Conservation (phyloP, 1,140 invertebrate genomes). For the Philaenus spumarius region DNA sequence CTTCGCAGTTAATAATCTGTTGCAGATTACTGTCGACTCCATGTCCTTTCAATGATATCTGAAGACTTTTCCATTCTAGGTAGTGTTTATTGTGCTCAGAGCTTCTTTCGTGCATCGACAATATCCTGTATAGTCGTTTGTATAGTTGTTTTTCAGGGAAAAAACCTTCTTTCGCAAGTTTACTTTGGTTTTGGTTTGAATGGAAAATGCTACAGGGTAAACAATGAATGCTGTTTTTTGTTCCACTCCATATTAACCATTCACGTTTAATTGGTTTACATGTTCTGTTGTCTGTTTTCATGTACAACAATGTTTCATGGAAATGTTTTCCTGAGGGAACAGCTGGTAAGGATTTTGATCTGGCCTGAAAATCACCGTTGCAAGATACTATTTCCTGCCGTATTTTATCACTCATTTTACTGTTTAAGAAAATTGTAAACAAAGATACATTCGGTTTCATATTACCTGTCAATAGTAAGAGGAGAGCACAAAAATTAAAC, state of each 20-base stretch:
- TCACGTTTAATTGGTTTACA: constrained; percentile 6
- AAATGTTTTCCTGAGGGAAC: constrained; percentile 5
- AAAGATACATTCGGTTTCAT: too few relatives aligned
- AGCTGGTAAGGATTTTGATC: neutral
- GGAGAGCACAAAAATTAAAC: too few relatives aligned
- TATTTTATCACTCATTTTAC: neutral
- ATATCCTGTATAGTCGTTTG: constrained; percentile 10
- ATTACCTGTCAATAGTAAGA: neutral
- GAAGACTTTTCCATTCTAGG: too few relatives aligned
- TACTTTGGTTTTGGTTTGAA: constrained; percentile 6
- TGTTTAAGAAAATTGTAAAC: too few relatives aligned
- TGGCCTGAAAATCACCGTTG: constrained; percentile 2
- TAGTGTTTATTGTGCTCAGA: too few relatives aligned
- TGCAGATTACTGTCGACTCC: too few relatives aligned
- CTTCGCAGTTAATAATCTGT: too few relatives aligned
- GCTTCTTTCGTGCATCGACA: constrained; percentile 4
- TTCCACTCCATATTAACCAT: constrained; percentile 15
- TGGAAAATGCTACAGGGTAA: constrained; percentile 13
- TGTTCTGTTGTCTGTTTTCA: constrained; percentile 17
- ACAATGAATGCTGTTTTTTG: constrained; percentile 12
- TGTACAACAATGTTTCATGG: constrained; percentile 12
- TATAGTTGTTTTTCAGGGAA: constrained; percentile 5
- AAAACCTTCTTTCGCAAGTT: constrained; percentile 8
- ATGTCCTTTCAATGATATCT: too few relatives aligned
- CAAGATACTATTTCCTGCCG: neutral